Evolutionary conservation across 2,888 invertebrate species (phyloP).

Genomic region (Chaetogeoica ovagalla): DNA sequence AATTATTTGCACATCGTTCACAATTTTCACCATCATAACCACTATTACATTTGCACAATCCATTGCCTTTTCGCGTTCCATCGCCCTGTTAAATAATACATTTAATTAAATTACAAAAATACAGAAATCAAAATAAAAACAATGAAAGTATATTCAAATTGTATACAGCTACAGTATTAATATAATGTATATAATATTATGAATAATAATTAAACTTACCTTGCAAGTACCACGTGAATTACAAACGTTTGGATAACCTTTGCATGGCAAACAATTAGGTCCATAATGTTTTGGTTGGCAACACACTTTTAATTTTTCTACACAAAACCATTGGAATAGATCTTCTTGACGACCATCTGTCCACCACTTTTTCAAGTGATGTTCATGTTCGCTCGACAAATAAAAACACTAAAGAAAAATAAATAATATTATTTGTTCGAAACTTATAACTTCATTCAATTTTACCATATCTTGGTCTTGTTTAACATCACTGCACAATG

Average conservation of each 20-base stretch:
- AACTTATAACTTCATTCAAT: slow-evolving; percentile 6
- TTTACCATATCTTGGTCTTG: slow-evolving; percentile 38
- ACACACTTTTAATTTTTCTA: slow-evolving; percentile 75
- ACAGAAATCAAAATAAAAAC: neutral
- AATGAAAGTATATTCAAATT: too few species aligned
- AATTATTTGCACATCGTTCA: slow-evolving; percentile 73
- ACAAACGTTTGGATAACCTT: slow-evolving; percentile 75
- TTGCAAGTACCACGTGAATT: slow-evolving; percentile 79
- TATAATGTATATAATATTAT: too few species aligned
- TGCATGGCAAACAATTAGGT: slow-evolving; percentile 77
- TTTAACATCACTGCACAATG: slow-evolving; percentile 74
- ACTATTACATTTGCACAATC: slow-evolving; percentile 80
- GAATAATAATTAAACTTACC: slow-evolving; percentile 58
- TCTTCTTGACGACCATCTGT: slow-evolving; percentile 69
- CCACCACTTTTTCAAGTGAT: slow-evolving; percentile 87
- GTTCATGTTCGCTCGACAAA: slow-evolving; percentile 82
- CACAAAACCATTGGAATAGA: slow-evolving; percentile 76
- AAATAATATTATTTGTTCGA: slow-evolving; percentile 17
- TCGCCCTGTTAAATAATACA: slow-evolving; percentile 65
- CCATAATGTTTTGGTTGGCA: slow-evolving; percentile 86
- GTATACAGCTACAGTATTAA: neutral
- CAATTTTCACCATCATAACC: slow-evolving; percentile 82
- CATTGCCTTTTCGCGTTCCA: slow-evolving; percentile 91
- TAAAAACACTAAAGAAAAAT: slow-evolving; percentile 71
- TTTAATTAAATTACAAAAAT: neutral